These are phyloP conservation scores for Ahaetulla prasina DNA, from an alignment of 2,113 vertebrate genomes.

Conservation along the genomic window DNA sequence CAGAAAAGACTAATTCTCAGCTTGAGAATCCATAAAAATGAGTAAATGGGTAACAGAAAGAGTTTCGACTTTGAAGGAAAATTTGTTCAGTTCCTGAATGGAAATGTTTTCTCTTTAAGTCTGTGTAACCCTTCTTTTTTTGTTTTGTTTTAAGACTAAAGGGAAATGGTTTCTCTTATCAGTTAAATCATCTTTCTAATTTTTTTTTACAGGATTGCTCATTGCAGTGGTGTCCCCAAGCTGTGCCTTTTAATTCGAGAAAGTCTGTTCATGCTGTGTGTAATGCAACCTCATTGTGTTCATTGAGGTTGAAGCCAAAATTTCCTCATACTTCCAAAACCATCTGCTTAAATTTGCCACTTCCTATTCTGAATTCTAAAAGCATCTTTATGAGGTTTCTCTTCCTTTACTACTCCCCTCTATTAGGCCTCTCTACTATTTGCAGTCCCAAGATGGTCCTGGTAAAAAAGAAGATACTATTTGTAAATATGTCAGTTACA, in stretches of 20 bases:
- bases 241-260: neutral
- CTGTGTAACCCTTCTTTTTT: neutral
- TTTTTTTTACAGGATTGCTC: neutral
- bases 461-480: neutral
- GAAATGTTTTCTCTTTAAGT: neutral
- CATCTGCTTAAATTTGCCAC: neutral
- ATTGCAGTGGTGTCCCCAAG: neutral
- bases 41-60: neutral
- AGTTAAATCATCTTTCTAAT: neutral
- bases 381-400: neutral
- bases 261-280: neutral
- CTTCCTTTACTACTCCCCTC: neutral
- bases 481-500: neutral
- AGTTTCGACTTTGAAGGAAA: neutral
- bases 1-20: neutral
- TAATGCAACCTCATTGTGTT: neutral
- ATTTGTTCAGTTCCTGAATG: neutral
- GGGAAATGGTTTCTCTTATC: neutral
- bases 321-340: neutral
- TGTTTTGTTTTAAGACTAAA: neutral
- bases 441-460: neutral
- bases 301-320: neutral
- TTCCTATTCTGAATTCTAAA: neutral
- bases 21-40: neutral
- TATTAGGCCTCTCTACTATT: neutral